phyloP scores from a whole-genome alignment of 2,888 invertebrate genomes.

The Siphlonurus alternatus region DNA sequence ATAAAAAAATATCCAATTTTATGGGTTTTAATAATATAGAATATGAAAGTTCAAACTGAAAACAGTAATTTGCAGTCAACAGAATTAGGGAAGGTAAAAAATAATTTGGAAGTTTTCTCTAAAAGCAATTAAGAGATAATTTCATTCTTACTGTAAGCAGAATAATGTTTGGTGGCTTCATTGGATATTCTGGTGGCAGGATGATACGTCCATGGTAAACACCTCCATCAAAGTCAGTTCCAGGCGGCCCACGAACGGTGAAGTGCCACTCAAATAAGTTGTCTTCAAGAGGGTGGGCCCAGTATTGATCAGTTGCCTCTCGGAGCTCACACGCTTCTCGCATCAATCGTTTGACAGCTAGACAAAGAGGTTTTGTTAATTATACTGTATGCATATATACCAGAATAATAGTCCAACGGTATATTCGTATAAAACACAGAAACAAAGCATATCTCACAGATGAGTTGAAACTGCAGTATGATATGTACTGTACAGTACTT shows the following conservation, averaged over 20 bases:
- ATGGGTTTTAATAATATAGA: too few species aligned
- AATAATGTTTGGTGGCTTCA: constrained; percentile 94
- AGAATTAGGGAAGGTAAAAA: background rate
- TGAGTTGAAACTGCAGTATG: too few species aligned
- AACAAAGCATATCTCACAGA: too few species aligned
- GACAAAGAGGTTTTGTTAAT: too few species aligned
- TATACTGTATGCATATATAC: too few species aligned
- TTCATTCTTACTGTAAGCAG: constrained; percentile 52
- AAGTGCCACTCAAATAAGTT: constrained; percentile 98
- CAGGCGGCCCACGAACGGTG: constrained; percentile 76
- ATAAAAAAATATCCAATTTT: too few species aligned
- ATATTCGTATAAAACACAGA: too few species aligned
- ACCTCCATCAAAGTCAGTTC: constrained; percentile 78
- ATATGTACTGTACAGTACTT: too few species aligned
- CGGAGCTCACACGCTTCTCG: constrained; percentile 74
- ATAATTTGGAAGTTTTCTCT: background rate
- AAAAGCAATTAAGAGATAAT: background rate
- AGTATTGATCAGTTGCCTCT: constrained; percentile 76
- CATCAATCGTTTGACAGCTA: constrained; percentile 87
- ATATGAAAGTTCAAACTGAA: background rate
- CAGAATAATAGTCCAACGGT: background rate
- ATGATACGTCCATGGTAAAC: constrained; percentile 85
- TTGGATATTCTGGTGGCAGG: constrained; percentile 85
- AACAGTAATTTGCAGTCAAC: background rate
- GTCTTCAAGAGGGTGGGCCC: constrained; percentile 79